phyloP scores from a whole-genome alignment of 2,113 vertebrate genomes.

The Heptranchias perlo region DNA sequence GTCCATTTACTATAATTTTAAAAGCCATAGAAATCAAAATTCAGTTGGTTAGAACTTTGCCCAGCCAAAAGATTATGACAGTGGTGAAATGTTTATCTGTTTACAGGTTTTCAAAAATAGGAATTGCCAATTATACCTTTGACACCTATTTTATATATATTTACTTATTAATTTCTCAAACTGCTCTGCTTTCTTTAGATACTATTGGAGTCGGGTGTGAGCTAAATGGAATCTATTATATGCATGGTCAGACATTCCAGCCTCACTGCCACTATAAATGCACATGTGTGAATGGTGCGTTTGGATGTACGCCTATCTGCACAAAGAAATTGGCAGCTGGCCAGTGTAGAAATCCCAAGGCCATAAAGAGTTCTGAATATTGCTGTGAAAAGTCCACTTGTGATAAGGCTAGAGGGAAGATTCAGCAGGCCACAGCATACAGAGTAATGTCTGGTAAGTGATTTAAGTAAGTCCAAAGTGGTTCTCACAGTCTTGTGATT shows the following conservation, averaged over 20 bases:
- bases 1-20: background rate
- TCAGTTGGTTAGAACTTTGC: background rate
- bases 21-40: too few relatives aligned
- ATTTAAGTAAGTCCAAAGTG: slow-evolving; percentile 25
- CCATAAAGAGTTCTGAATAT: slow-evolving; percentile 50
- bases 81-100: background rate
- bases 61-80: background rate
- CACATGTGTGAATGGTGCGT: slow-evolving; percentile 80
- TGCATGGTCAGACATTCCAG: slow-evolving; percentile 83
- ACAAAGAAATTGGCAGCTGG: slow-evolving; percentile 59
- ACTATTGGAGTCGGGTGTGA: slow-evolving; percentile 87
- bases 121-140: background rate
- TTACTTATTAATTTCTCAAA: slow-evolving; percentile 1
- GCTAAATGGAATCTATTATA: slow-evolving; percentile 74
- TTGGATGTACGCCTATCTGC: slow-evolving; percentile 83
- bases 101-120: background rate
- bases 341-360: slow-evolving; percentile 49
- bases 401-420: slow-evolving; percentile 50
- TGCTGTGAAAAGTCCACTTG: slow-evolving; percentile 49
- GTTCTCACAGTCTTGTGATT: slow-evolving; percentile 45
- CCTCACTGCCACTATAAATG: slow-evolving; percentile 79
- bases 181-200: slow-evolving; percentile 59
- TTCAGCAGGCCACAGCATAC: slow-evolving; percentile 64
- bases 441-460: slow-evolving; percentile 76
- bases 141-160: background rate